Conservation (phyloP, 2,113 vertebrate species). For the Pachyramphus minor region DNA sequence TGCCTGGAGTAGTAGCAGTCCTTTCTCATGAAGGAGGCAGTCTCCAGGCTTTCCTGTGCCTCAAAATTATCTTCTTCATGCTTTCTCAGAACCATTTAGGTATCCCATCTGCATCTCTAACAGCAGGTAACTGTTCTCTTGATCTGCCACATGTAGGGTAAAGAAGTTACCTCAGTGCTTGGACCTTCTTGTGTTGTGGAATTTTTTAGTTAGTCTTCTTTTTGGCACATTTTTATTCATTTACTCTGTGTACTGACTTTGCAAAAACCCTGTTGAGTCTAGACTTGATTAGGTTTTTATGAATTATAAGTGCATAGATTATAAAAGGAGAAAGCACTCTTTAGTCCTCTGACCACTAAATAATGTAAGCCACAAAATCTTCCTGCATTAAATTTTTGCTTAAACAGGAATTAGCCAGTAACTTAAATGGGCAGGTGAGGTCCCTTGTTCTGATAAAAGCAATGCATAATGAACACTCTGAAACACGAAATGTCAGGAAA, state of each 20-base stretch:
- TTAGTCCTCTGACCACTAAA: neutral
- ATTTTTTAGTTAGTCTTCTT: neutral
- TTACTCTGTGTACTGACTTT: neutral
- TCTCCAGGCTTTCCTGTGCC: neutral
- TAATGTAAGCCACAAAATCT: neutral
- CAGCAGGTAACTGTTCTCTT: neutral
- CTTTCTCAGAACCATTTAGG: neutral
- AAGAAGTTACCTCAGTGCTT: neutral
- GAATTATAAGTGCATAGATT: neutral
- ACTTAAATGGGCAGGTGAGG: neutral
- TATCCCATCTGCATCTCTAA: neutral
- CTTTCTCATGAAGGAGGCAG: neutral
- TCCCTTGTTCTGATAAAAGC: neutral
- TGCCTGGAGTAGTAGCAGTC: neutral
- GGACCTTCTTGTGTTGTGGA: neutral
- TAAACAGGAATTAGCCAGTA: neutral
- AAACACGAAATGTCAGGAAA: neutral
- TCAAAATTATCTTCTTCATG: neutral
- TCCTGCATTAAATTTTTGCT: neutral
- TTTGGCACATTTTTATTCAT: neutral
- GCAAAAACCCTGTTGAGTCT: neutral
- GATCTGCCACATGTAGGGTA: neutral
- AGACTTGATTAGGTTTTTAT: neutral
- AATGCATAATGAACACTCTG: neutral
- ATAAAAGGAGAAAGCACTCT: neutral